phyloP scores from a whole-genome alignment of 2,113 vertebrate species.

The Rhea americana region DNA sequence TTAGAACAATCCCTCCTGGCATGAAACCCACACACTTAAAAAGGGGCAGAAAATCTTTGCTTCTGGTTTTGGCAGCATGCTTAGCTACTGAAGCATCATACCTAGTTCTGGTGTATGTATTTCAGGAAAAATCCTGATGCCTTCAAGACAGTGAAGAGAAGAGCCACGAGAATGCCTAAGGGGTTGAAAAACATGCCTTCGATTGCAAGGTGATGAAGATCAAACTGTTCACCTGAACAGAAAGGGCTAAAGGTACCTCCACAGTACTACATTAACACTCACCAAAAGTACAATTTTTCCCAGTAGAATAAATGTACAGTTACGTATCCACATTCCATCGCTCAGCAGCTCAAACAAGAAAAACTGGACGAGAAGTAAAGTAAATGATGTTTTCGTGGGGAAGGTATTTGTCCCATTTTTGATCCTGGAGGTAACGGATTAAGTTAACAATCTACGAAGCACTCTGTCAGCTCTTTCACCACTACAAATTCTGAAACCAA shows the following conservation, averaged over 20 bases:
- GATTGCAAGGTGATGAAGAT: fast-evolving
- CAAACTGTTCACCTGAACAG: neutral
- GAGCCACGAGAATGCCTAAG: fast-evolving
- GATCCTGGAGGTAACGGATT: neutral
- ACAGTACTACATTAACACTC: neutral
- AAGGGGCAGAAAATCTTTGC: fast-evolving
- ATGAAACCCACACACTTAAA: neutral
- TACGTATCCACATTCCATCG: fast-evolving
- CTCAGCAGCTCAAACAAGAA: neutral
- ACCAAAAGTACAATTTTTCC: neutral
- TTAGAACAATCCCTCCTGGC: neutral
- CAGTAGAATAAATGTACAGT: neutral
- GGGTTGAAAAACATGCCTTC: neutral
- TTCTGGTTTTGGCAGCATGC: fast-evolving
- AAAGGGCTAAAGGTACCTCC: neutral
- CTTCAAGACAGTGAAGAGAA: neutral
- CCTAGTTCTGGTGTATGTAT: fast-evolving
- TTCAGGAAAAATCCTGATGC: neutral
- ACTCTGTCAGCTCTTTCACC: neutral
- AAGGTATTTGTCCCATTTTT: neutral
- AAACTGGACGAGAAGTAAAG: neutral
- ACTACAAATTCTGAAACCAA: neutral
- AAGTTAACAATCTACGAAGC: neutral
- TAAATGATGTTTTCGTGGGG: neutral
- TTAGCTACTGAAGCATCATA: fast-evolving